Evolutionary conservation across 2,888 invertebrate species (phyloP).

Genomic region (Eupithecia subfuscata): DNA sequence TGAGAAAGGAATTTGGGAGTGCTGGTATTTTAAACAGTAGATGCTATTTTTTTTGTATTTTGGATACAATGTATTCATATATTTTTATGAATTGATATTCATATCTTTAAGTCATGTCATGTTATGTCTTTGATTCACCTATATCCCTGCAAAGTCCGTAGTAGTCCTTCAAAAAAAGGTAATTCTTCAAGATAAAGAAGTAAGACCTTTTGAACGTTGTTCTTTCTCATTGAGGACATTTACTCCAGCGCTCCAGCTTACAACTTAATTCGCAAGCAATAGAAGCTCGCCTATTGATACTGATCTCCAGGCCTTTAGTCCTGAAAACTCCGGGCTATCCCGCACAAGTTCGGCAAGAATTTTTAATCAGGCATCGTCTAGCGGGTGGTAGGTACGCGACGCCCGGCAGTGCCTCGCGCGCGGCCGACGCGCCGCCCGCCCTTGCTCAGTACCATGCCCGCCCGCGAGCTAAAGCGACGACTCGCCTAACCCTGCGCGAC

Average conservation of each 20-base stretch:
- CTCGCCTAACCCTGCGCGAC: slow-evolving; percentile 63
- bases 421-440: slow-evolving; percentile 56
- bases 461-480: slow-evolving; percentile 52
- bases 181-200: too few relatives aligned
- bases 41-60: not conserved
- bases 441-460: slow-evolving; percentile 51
- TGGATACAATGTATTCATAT: too few relatives aligned
- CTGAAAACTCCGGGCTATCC: slow-evolving; percentile 60
- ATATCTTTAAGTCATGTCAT: too few relatives aligned
- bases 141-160: too few relatives aligned
- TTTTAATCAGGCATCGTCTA: slow-evolving; percentile 72
- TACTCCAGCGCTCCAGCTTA: not conserved
- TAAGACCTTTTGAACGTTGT: not conserved
- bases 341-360: slow-evolving; percentile 76
- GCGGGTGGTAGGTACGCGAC: slow-evolving; percentile 72
- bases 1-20: slow-evolving; percentile 28
- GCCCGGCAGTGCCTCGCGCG: slow-evolving; percentile 72
- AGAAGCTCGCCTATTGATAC: not conserved
- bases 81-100: too few relatives aligned
- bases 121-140: too few relatives aligned
- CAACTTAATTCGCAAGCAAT: not conserved
- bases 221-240: not conserved
- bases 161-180: too few relatives aligned
- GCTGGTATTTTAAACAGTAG: slow-evolving; percentile 17
- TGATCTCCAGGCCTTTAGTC: not conserved